Conservation (phyloP, 2,888 invertebrate genomes). For the Hyposoter didymator region DNA sequence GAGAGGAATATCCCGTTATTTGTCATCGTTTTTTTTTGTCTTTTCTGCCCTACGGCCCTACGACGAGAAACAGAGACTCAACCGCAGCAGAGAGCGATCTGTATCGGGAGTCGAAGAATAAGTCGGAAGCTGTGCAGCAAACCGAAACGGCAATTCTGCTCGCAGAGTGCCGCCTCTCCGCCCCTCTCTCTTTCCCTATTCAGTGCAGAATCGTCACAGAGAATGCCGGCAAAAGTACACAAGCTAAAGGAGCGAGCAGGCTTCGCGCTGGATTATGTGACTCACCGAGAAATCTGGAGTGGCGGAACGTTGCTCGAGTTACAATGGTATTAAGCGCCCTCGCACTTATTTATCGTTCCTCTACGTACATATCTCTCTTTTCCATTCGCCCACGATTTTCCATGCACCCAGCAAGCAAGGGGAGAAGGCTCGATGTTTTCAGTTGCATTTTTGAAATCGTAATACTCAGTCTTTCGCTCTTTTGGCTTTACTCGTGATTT, state of each 20-base stretch:
- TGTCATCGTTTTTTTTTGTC: conserved; percentile 37
- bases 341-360: conserved; percentile 56
- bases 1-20: conserved; percentile 27
- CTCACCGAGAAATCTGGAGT: conserved; percentile 66
- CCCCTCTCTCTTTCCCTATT: background rate
- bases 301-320: conserved; percentile 57
- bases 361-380: conserved; percentile 36
- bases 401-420: conserved; percentile 25
- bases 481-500: conserved; percentile 22
- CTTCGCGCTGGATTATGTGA: conserved; percentile 63
- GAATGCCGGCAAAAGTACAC: conserved; percentile 53
- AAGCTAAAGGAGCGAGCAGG: conserved; percentile 37
- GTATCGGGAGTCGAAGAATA: conserved; percentile 42
- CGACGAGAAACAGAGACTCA: conserved; percentile 57
- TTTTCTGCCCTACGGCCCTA: background rate
- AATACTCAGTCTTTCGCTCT: conserved; percentile 32
- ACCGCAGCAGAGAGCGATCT: conserved; percentile 13
- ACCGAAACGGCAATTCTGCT: conserved; percentile 24
- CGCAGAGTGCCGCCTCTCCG: background rate
- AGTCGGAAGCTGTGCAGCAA: conserved; percentile 54
- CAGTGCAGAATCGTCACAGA: conserved; percentile 44
- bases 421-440: conserved; percentile 31
- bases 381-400: conserved; percentile 54
- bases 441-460: conserved; percentile 54
- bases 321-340: conserved; percentile 47